Evolutionary conservation across 2,113 vertebrate species (phyloP), one percentile per base, ranked within the genome.

Genomic region (Balaeniceps rex): DNA sequence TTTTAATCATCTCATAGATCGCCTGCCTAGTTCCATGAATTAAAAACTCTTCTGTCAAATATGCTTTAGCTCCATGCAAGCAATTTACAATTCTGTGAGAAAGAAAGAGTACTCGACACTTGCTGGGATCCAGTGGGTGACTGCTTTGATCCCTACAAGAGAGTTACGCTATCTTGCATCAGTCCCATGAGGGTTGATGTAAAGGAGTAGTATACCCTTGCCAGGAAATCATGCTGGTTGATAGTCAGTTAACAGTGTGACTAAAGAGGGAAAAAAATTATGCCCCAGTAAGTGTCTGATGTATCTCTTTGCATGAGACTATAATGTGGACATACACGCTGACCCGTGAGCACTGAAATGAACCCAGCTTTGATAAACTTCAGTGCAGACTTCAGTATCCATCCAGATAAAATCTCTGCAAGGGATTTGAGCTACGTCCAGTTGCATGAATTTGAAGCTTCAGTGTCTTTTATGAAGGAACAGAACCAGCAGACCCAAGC

Each of bases 1-100:
- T 95, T 95, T 97, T 83, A 94, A 92, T 96, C 72, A 94, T 92
- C 68, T 90, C 76, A 78, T 52, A 87, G 80, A 94, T 95, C 93
- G 94, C 95, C 93, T 96, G 84, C 84, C 70, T 93, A 57, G 74
- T 72, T 88, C 61, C 86, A 91, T 89, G 87, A 95, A 96, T 94
- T 96, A 89, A 94, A 95, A 84, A 46, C 64, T 89, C 61, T 74
- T 49, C 88, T 90, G 51, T 77, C 90, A 94, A 83, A 70, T 78
- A 64, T 5, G 4, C 55, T 92, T 94, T 86, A 86, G 46, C 60
- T 94, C 51, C 24, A 19, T 60, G 71, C 34, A 75, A 88, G 42
- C 33, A 84, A 87, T 90, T 88, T 92, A 75, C 51, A 87, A 10
- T 52, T 93, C 55, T 78, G 15, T 85, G 58, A 93, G 78, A 69